Percentiles rank a stretch among this genome's conserved stretches.
Conservation (phyloP, 2,797 vertebrate genomes). For the Anniella stebbinsi region DNA sequence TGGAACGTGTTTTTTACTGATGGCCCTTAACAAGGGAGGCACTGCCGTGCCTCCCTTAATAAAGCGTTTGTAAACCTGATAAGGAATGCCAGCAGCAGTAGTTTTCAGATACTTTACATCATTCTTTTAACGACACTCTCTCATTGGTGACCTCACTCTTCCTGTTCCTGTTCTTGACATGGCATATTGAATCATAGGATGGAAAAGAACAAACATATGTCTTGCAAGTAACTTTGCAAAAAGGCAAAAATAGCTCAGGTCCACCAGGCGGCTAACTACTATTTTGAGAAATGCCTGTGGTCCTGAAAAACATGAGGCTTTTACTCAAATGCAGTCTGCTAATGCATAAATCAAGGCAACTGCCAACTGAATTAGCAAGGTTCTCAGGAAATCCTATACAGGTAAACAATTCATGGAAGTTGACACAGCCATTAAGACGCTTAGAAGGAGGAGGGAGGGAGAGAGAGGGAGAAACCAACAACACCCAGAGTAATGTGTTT, state of each 20-base stretch:
- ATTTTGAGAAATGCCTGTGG: conserved; percentile 37
- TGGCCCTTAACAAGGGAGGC: no score
- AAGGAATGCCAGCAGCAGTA: not conserved
- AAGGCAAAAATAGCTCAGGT: conserved; percentile 62
- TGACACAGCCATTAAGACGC: conserved; percentile 75
- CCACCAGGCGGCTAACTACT: conserved; percentile 59
- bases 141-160: conserved; percentile 74
- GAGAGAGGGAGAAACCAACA: not conserved
- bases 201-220: conserved; percentile 50
- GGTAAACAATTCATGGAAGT: conserved; percentile 81
- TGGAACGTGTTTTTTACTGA: no score
- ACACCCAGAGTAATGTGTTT: conserved; percentile 47
- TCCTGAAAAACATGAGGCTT: conserved; percentile 23
- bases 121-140: conserved; percentile 61
- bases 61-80: not conserved
- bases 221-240: conserved; percentile 47
- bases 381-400: conserved; percentile 79
- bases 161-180: conserved; percentile 78
- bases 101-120: conserved; percentile 49
- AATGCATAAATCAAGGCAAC: conserved; percentile 58
- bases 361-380: conserved; percentile 62
- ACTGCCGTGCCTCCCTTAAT: no score
- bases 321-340: conserved; percentile 49
- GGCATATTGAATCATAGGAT: conserved; percentile 59
- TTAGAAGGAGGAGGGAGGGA: conserved; percentile 69